Evolutionary conservation across 2,797 vertebrate species (phyloP).

Genomic region (Platyrinchus mystaceus): DNA sequence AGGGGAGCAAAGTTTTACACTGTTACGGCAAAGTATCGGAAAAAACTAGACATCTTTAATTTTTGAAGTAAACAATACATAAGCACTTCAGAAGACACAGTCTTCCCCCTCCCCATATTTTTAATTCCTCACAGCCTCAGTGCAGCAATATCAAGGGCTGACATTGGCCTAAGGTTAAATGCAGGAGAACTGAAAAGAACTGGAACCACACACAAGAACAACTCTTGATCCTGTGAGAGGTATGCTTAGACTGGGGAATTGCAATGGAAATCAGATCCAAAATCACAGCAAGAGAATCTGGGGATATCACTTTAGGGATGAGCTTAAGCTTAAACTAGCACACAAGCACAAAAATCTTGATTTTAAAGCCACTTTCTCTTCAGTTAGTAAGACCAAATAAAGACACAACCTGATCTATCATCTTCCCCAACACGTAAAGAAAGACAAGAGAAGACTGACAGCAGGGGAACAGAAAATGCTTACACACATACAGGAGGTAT

Average conservation of each 20-base stretch:
- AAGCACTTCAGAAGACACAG: not conserved
- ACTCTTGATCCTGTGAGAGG: not conserved
- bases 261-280: not conserved
- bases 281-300: not conserved
- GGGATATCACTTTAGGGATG: accelerated
- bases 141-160: not conserved
- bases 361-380: not conserved
- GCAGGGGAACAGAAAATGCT: not conserved
- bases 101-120: not conserved
- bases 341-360: not conserved
- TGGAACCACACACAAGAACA: not conserved
- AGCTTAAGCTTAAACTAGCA: not conserved
- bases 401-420: not conserved
- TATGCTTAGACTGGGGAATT: not conserved
- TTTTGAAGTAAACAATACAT: not conserved
- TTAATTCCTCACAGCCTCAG: not conserved
- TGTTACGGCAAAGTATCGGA: not conserved
- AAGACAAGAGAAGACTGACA: not conserved
- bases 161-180: not conserved
- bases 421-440: not conserved
- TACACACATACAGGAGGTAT: not conserved
- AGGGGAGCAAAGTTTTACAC: not conserved
- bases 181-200: not conserved
- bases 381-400: not conserved
- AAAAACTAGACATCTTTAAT: not conserved